phyloP scores from a whole-genome alignment of 2,888 invertebrate genomes.

The Scelioninae gen. 2 region DNA sequence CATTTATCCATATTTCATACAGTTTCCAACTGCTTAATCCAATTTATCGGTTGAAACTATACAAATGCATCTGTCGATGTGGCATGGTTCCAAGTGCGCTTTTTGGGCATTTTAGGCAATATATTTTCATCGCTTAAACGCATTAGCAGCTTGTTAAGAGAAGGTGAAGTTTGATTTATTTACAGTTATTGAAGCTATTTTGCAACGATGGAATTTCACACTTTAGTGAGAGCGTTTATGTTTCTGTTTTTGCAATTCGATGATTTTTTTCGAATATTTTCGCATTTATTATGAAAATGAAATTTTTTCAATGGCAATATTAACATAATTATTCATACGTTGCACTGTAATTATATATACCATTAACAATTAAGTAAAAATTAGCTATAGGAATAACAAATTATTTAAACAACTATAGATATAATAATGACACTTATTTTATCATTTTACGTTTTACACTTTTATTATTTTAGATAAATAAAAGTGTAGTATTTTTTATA shows the following conservation, averaged over 20 bases:
- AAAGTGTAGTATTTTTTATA: too few relatives aligned
- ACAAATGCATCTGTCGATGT: conserved; percentile 54
- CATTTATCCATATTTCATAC: conserved; percentile 49
- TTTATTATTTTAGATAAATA: too few relatives aligned
- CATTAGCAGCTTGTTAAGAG: conserved; percentile 52
- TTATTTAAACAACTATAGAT: too few relatives aligned
- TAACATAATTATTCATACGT: too few relatives aligned
- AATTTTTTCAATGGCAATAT: too few relatives aligned
- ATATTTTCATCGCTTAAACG: conserved; percentile 52
- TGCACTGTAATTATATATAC: too few relatives aligned
- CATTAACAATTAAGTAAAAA: too few relatives aligned
- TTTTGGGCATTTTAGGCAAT: conserved; percentile 50
- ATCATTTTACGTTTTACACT: too few relatives aligned
- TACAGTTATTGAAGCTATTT: conserved; percentile 31
- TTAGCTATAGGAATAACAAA: too few relatives aligned
- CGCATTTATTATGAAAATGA: too few relatives aligned
- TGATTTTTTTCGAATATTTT: too few relatives aligned
- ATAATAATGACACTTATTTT: too few relatives aligned
- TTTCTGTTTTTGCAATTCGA: background rate
- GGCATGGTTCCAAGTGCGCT: conserved; percentile 51
- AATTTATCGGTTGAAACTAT: conserved; percentile 49
- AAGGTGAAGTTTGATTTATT: conserved; percentile 46
- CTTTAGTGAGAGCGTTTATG: conserved; percentile 4
- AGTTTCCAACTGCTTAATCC: conserved; percentile 53
- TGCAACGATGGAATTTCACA: conserved; percentile 29